Base-by-base conservation (phyloP, 2,888 invertebrate species). In the Amphipyra berbera region DNA sequence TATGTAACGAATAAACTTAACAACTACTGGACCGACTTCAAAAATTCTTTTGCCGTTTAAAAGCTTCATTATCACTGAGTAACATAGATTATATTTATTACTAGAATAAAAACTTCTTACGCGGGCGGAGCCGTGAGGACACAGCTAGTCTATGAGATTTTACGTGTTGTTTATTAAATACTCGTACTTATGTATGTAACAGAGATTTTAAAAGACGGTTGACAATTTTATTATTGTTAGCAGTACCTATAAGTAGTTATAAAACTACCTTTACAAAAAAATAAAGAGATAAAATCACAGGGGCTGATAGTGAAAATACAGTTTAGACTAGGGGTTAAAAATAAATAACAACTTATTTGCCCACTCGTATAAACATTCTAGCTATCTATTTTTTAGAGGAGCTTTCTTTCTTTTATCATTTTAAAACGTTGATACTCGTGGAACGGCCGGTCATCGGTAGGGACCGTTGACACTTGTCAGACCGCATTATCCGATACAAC, bases 381-480 rank as follows among this genome's bases (percentile, higher is more conserved):
- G 48, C 33, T 37, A 12, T 30, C 30, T 30, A 7, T 30, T 30
- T 69, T 9, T 50, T 49, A 21, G n/a, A 30, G 2, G 27, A 30
- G 47, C 30, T 30, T 7, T 7, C n/a, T 10, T 42, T 61, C 69
- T 45, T 72, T 49, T 68, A 71, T 74, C 50, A 46, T 48, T 67
- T 61, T 46, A 8, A 53, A 37, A 40, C 41, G 12, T 37, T 55
- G 13, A 35, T 30, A 30, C 62, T 59, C 52, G 67, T 56, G 55
- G 60, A 57, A 59, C 61, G 13, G 44, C 41, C 57, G 59, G 64
- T 70, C 63, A 74, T 55, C 58, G 68, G 64, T 56, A 69, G 70
- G 62, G 76, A 82, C 73, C 66, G 70, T 76, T 82, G 84, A 82
- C 86, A 83, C 76, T 82, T 85, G 85, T 84, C 87, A 83, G 61